Conservation (phyloP, 92 coral and sea anemone species). For the Metridium senile region DNA sequence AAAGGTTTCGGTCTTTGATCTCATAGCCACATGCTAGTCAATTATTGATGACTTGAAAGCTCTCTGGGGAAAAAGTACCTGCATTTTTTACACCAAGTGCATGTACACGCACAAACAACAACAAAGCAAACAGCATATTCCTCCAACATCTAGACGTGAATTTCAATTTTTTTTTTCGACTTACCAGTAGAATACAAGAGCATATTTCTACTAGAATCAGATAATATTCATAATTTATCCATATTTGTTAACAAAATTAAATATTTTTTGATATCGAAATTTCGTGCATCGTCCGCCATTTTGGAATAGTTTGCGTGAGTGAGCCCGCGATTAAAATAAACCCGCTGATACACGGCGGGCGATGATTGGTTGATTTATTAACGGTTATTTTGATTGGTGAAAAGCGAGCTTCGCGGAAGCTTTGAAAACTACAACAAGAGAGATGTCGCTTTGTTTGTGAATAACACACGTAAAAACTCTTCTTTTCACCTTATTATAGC, state of each 20-base stretch:
- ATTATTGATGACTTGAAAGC: slow-evolving; percentile 36
- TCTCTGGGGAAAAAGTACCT: slow-evolving; percentile 30
- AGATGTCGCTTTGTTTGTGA: background rate
- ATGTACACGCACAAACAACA: background rate
- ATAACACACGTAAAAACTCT: background rate
- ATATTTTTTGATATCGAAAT: slow-evolving; percentile 1
- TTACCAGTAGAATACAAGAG: background rate
- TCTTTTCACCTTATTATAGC: background rate
- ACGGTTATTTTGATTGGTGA: slow-evolving; percentile 82
- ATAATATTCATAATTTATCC: background rate
- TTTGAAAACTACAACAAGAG: slow-evolving; percentile 26
- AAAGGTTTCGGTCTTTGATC: slow-evolving; percentile 39
- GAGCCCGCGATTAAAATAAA: slow-evolving; percentile 39
- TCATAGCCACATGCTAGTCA: slow-evolving; percentile 50
- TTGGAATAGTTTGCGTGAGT: slow-evolving; percentile 6
- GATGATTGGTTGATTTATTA: slow-evolving; percentile 58
- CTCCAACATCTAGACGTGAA: background rate
- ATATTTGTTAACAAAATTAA: background rate
- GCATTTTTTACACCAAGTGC: slow-evolving; percentile 9
- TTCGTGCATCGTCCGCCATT: slow-evolving; percentile 50
- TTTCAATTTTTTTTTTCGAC: background rate
- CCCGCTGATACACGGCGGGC: slow-evolving; percentile 55
- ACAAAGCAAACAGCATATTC: background rate
- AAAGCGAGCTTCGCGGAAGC: slow-evolving; percentile 44
- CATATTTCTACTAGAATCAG: background rate